A percentile compares a stretch with the other conserved stretches of the same genome.
Evolutionary conservation across 2,113 vertebrate species (phyloP).

Genomic region (Alligator sinensis): DNA sequence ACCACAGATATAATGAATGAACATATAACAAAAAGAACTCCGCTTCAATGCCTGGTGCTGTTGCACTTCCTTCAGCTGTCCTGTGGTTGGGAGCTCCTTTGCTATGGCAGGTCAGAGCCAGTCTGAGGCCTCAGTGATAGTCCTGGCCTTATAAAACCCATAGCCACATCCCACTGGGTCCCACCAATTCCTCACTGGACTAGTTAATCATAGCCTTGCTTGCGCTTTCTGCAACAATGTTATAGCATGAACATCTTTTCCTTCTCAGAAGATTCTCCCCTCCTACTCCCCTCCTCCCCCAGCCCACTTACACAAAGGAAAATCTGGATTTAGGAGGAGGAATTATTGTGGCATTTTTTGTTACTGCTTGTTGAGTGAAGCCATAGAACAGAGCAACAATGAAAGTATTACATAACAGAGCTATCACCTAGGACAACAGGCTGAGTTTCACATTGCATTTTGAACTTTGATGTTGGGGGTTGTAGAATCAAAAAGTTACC

Average conservation of each 20-base stretch:
- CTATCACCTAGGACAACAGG: background rate
- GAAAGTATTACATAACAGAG: background rate
- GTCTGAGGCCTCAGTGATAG: no score
- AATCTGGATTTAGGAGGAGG: constrained; percentile 7
- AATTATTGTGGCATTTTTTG: background rate
- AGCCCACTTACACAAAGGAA: background rate
- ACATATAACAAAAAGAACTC: no score
- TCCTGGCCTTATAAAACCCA: no score
- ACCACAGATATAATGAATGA: no score
- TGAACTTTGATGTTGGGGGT: background rate
- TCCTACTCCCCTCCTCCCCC: no score
- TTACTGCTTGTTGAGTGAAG: background rate
- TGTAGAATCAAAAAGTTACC: constrained; percentile 1
- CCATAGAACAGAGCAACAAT: background rate
- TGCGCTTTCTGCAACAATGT: background rate
- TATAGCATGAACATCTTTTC: background rate
- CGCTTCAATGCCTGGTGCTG: no score
- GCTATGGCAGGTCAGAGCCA: no score
- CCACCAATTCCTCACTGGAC: no score
- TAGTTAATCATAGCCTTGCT: no score
- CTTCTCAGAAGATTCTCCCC: background rate
- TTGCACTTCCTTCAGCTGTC: no score
- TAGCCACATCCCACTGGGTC: no score
- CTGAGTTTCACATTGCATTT: background rate
- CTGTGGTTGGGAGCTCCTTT: no score